phyloP scores from a whole-genome alignment of 2,888 invertebrate genomes.

The Petrolisthes manimaculis region DNA sequence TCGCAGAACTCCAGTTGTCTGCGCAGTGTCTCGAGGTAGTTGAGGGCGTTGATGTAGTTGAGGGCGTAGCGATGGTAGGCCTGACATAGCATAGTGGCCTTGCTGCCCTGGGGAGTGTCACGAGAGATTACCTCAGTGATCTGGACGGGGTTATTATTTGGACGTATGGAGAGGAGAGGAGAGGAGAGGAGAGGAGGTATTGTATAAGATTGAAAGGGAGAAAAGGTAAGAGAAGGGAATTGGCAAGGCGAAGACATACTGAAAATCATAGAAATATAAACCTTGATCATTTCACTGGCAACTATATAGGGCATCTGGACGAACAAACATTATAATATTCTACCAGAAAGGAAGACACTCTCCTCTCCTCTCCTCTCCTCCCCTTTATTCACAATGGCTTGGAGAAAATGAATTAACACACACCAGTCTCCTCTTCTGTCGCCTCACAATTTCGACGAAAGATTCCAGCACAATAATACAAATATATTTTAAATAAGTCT shows the following conservation, averaged over 20 bases:
- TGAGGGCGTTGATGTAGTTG: slow-evolving; percentile 76
- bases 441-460: no score
- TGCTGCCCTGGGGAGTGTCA: slow-evolving; percentile 69
- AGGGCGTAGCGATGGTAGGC: slow-evolving; percentile 77
- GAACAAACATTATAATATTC: no score
- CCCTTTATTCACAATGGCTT: no score
- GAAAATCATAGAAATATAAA: no score
- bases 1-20: slow-evolving; percentile 75
- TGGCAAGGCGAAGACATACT: not conserved
- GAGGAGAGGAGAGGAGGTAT: not conserved
- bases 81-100: slow-evolving; percentile 72
- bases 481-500: no score
- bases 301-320: no score
- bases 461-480: no score
- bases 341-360: no score
- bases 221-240: not conserved
- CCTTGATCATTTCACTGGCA: no score
- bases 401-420: no score
- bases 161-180: not conserved
- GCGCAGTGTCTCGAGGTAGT: slow-evolving; percentile 75
- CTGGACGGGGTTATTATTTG: not conserved
- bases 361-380: no score
- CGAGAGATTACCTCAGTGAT: not conserved
- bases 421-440: no score
- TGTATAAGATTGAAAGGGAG: not conserved